These are phyloP conservation scores for Bursaphelenchus okinawaensis DNA, from an alignment of 2,888 invertebrate genomes.

Conservation along the genomic window DNA sequence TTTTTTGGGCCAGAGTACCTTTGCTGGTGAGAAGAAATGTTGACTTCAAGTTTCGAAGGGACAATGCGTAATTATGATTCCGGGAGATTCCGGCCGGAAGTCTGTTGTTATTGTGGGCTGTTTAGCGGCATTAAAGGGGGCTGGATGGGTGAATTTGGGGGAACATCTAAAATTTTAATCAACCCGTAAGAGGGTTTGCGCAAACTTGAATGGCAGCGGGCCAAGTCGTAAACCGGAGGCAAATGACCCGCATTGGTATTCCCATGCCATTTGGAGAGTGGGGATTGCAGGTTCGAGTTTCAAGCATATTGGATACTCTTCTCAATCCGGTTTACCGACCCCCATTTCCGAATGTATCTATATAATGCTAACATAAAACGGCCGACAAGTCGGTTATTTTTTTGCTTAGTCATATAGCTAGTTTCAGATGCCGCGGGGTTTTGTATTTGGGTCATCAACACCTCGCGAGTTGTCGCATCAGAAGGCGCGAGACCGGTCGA, in stretches of 20 bases:
- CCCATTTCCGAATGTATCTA: not conserved
- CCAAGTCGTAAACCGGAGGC: not conserved
- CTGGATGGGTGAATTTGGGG: not conserved
- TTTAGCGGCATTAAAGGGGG: not conserved
- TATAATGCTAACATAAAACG: not conserved
- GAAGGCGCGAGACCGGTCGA: constrained; percentile 9
- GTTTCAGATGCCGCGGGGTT: constrained; percentile 15
- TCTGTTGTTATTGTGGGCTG: not conserved
- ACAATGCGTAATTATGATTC: not conserved
- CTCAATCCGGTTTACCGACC: not conserved
- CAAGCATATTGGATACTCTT: not conserved
- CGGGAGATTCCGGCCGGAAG: not conserved
- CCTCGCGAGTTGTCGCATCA: constrained; percentile 45
- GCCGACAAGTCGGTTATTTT: not conserved
- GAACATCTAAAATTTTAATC: not conserved
- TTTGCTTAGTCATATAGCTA: constrained; percentile 5
- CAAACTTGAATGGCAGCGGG: not conserved
- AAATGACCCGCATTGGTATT: not conserved
- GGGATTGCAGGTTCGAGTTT: not conserved
- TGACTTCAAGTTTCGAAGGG: not conserved
- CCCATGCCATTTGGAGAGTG: not conserved
- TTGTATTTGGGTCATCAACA: constrained; percentile 50
- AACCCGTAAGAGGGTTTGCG: not conserved
- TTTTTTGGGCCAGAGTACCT: not conserved
- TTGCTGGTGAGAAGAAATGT: not conserved